Evolutionary conservation across 2,113 vertebrate genomes (phyloP).

Genomic region (Macquaria ambigua): DNA sequence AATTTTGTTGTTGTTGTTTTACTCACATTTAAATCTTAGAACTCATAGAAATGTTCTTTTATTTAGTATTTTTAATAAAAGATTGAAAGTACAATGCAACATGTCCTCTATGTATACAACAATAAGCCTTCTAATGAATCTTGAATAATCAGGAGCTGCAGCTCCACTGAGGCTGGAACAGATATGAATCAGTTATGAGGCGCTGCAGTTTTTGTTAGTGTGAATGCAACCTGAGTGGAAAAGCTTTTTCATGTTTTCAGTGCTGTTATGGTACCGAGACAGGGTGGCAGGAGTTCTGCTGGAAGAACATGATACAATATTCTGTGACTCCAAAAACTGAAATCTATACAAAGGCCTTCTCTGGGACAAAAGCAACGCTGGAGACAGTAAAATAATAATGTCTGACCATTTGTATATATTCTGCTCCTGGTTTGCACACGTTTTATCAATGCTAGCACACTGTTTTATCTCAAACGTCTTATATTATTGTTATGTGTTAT

Average conservation of each 20-base stretch:
- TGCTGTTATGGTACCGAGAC: background rate
- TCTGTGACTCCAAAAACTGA: background rate
- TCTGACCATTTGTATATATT: too few relatives aligned
- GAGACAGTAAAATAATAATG: too few relatives aligned
- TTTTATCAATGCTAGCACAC: too few relatives aligned
- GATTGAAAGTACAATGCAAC: too few relatives aligned
- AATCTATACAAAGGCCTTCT: background rate
- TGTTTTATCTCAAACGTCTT: too few relatives aligned
- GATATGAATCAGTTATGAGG: background rate
- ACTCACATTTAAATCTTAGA: background rate
- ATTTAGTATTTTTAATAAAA: too few relatives aligned
- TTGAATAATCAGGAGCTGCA: background rate
- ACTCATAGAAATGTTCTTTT: too few relatives aligned
- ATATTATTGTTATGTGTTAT: too few relatives aligned
- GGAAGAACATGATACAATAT: background rate
- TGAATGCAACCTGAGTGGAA: background rate
- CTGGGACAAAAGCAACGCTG: background rate
- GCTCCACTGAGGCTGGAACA: background rate
- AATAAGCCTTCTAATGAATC: background rate
- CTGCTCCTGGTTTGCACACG: too few relatives aligned
- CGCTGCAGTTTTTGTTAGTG: background rate
- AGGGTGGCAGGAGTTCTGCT: background rate
- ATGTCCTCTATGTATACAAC: too few relatives aligned
- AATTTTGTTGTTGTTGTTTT: too few relatives aligned
- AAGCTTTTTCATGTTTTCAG: background rate